Conservation (phyloP, 2,888 invertebrate genomes). For the Gortyna flavago region DNA sequence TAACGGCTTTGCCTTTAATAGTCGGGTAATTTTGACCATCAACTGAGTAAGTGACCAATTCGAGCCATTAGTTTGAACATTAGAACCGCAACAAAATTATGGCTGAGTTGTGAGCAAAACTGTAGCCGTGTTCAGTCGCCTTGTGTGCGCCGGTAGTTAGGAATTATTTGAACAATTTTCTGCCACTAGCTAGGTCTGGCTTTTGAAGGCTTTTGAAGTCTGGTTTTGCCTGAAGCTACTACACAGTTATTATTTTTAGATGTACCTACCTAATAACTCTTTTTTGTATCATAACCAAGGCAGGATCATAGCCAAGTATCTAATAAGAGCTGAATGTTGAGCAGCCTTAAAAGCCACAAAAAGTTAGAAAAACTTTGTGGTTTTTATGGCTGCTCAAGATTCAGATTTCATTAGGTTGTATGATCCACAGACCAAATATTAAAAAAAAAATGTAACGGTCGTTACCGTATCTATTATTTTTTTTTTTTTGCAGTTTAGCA, state of each 20-base stretch:
- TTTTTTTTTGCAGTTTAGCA: too few species aligned
- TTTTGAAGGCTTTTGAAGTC: background rate
- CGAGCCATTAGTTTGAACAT: background rate
- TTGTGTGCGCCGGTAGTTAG: background rate
- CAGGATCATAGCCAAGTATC: background rate
- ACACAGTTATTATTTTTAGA: background rate
- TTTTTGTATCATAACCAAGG: too few species aligned
- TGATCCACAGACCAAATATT: background rate
- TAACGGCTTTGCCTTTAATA: too few species aligned
- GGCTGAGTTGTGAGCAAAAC: background rate
- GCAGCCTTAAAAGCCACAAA: background rate
- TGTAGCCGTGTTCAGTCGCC: background rate
- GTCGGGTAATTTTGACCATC: background rate
- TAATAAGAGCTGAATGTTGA: background rate
- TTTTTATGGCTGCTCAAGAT: background rate
- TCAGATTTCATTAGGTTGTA: background rate
- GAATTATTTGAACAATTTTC: conserved; percentile 1
- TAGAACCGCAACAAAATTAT: background rate
- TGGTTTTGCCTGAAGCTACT: conserved; percentile 6
- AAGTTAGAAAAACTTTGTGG: background rate
- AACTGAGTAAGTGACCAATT: background rate
- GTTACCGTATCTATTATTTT: too few species aligned
- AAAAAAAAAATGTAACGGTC: too few species aligned
- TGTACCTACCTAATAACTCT: background rate
- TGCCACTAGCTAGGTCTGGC: too few species aligned